Evolutionary conservation across 1,140 invertebrate genomes (phyloP).

Genomic region (honey bee (Apis mellifera)): Amel_HAv3.1 CM009946.2:6396501-6397000

Average conservation of each 20-base stretch:
- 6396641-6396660: slow-evolving; percentile 96
- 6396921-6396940: slow-evolving; percentile 94
- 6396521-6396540: slow-evolving; percentile 87
- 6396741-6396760: slow-evolving; percentile 71
- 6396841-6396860: slow-evolving; percentile 94
- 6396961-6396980: slow-evolving; percentile 1
- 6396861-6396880: slow-evolving; percentile 92
- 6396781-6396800: neutral
- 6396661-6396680: slow-evolving; percentile 97
- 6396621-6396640: slow-evolving; percentile 95
- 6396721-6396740: slow-evolving; percentile 97
- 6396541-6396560: slow-evolving; percentile 89
- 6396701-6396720: slow-evolving; percentile 95
- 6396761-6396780: neutral
- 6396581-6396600: slow-evolving; percentile 92
- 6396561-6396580: slow-evolving; percentile 90
- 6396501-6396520: slow-evolving; percentile 92
- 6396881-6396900: slow-evolving; percentile 90
- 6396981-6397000: neutral
- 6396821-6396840: slow-evolving; percentile 96
- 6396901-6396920: slow-evolving; percentile 96
- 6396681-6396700: slow-evolving; percentile 92
- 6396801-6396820: slow-evolving; percentile 91
- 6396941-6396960: slow-evolving; percentile 79
- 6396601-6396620: slow-evolving; percentile 91